Conservation (phyloP, 2,113 vertebrate genomes). For the Tragelaphus buxtoni region DNA sequence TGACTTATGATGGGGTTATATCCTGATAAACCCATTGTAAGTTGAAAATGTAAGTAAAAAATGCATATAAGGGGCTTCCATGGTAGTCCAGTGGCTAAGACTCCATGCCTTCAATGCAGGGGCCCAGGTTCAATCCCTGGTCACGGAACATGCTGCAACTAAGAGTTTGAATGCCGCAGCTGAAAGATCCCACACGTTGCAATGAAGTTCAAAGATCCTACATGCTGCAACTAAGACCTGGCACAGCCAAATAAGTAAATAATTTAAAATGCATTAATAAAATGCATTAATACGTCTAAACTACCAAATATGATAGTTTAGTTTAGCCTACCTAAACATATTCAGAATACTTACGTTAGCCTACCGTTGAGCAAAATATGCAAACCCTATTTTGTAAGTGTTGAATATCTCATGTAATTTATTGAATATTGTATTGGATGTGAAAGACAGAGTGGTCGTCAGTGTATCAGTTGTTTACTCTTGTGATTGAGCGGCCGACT, state of each 20-base stretch:
- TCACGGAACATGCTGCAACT: not conserved
- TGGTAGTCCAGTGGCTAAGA: not conserved
- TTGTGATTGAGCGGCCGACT: not conserved
- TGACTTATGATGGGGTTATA: not conserved
- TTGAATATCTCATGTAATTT: not conserved
- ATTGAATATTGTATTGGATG: not conserved
- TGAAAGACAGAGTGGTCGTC: not conserved
- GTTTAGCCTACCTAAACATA: not conserved
- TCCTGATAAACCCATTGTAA: not conserved
- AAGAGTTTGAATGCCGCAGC: not conserved
- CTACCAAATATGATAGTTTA: not conserved
- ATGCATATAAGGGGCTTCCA: not conserved
- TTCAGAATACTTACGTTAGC: not conserved
- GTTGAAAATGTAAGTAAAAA: not conserved
- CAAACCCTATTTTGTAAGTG: not conserved
- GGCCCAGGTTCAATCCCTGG: not conserved
- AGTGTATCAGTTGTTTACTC: not conserved
- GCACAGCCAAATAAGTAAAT: not conserved
- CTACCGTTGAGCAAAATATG: not conserved
- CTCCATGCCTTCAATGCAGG: not conserved
- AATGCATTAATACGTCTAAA: not conserved
- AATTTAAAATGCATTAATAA: not conserved
- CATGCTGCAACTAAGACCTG: not conserved
- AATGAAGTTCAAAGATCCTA: not conserved
- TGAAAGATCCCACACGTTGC: not conserved